Evolutionary conservation across 1,140 invertebrate species (phyloP).

Genomic region (Temnothorax curvispinosus): DNA sequence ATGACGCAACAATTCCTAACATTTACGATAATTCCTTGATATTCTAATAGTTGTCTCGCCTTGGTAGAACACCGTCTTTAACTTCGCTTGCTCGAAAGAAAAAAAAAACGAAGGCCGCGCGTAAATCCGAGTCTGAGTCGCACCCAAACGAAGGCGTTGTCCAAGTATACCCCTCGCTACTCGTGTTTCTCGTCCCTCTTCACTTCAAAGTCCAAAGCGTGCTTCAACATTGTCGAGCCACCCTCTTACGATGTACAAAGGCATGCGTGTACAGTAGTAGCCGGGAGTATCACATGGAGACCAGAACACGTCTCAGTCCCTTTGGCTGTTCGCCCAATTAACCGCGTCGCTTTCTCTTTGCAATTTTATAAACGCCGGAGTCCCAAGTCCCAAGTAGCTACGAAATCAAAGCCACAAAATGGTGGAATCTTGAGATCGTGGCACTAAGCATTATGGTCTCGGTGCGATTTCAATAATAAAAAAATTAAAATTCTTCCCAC

Average conservation of each 20-base stretch:
- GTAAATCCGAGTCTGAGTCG: conserved; percentile 31
- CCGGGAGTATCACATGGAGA: conserved; percentile 18
- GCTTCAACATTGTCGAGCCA: conserved; percentile 62
- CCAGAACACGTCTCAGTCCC: conserved; percentile 26
- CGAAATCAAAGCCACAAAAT: conserved; percentile 48
- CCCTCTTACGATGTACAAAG: conserved; percentile 61
- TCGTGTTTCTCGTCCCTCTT: conserved; percentile 29
- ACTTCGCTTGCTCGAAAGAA: background rate
- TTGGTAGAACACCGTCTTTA: background rate
- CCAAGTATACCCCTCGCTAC: conserved; percentile 37
- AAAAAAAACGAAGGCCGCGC: background rate
- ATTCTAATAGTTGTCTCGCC: background rate
- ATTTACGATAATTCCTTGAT: background rate
- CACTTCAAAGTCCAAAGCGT: conserved; percentile 37
- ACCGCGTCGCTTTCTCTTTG: conserved; percentile 41
- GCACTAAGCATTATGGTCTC: background rate
- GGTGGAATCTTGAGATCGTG: background rate
- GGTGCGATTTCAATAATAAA: background rate
- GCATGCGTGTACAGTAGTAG: conserved; percentile 23
- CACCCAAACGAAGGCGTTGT: conserved; percentile 15
- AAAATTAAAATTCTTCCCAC: background rate
- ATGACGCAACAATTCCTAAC: background rate
- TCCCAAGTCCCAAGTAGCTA: background rate
- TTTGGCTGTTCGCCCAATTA: conserved; percentile 70
- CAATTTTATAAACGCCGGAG: conserved; percentile 53